Evolutionary conservation across 2,113 vertebrate genomes (phyloP), one percentile per base, ranked within the genome.

Genomic region (Seriola rivoliana): DNA sequence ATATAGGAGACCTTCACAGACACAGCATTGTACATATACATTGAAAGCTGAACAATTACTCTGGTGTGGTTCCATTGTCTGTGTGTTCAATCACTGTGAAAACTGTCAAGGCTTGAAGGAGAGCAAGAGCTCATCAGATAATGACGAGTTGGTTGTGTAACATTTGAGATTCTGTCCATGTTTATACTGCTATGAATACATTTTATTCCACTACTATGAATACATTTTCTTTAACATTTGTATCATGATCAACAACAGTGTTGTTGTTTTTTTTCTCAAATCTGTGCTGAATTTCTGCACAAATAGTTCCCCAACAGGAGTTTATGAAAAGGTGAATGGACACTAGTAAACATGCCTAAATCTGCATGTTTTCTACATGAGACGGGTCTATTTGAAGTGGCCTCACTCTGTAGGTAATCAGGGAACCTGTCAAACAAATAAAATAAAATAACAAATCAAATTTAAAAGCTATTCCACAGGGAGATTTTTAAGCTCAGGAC

Each of bases 21-120:
- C 54, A 29, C 5, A 44, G 17, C 38, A 71, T 29, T 29, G 29
- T 9, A 29, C 3, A 10, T 29, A 14, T 29, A 57, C 40, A 8
- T 21, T 13, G 10, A 54, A 52, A 52, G 17, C n/a, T 3, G 38
- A 71, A 42, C 16, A 62, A 62, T 34, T 48, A 14, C 19, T 62
- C 21, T 2, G 0, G 42, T 17, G 29, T 23, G 12, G 58, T 19
- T 62, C 42, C 19, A 48, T 48, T 48, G 23, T 58, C 21, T 59
- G 40, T 60, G 44, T 11, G 44, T 63, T 64, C 14, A 23, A 23
- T 42, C 52, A 40, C 48, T 50, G 10, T 46, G 38, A 25, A 75
- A 64, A 55, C 38, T 38, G 32, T 55, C 46, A 65, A 65, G 73
- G 46, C n/a, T 32, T 38, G 36, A 64, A 38, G 44, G 34, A 52